A percentile compares a stretch with the other conserved stretches of the same genome.
phyloP scores from a whole-genome alignment of 2,888 invertebrate species.

The Lumbricus terrestris region DNA sequence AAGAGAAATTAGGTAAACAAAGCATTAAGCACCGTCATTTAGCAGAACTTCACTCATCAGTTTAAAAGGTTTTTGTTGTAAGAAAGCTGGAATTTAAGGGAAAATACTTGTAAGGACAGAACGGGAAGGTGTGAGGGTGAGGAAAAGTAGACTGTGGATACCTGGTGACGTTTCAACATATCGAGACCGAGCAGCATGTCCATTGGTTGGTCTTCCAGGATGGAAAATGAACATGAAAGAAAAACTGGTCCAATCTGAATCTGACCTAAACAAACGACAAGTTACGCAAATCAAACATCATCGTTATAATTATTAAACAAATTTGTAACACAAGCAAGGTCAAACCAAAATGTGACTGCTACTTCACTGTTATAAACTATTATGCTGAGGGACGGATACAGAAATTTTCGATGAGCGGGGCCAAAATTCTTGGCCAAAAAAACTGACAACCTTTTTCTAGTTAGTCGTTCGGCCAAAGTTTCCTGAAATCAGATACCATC shows the following conservation, averaged over 20 bases:
- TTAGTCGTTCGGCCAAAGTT: too few relatives aligned
- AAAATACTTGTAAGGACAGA: not conserved
- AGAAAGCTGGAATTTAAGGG: not conserved
- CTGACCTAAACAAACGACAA: constrained; percentile 63
- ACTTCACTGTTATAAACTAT: too few relatives aligned
- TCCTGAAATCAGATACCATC: too few relatives aligned
- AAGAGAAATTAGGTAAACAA: too few relatives aligned
- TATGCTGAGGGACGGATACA: too few relatives aligned
- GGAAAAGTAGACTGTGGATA: constrained; percentile 50
- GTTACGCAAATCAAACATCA: not conserved
- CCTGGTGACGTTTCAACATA: constrained; percentile 94
- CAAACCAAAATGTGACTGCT: too few relatives aligned
- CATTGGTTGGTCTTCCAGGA: constrained; percentile 94
- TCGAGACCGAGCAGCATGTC: constrained; percentile 96
- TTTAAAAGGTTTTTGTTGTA: not conserved
- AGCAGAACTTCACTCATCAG: not conserved
- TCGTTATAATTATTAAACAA: too few relatives aligned
- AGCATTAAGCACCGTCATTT: not conserved
- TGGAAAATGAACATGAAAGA: constrained; percentile 92
- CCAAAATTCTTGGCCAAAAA: too few relatives aligned
- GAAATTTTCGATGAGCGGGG: too few relatives aligned
- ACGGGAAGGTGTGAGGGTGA: not conserved
- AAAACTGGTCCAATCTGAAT: constrained; percentile 92
- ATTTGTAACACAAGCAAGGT: too few relatives aligned
- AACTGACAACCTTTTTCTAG: too few relatives aligned